Base-by-base conservation (phyloP, 2,888 invertebrate genomes). In the Eupithecia abbreviata region DNA sequence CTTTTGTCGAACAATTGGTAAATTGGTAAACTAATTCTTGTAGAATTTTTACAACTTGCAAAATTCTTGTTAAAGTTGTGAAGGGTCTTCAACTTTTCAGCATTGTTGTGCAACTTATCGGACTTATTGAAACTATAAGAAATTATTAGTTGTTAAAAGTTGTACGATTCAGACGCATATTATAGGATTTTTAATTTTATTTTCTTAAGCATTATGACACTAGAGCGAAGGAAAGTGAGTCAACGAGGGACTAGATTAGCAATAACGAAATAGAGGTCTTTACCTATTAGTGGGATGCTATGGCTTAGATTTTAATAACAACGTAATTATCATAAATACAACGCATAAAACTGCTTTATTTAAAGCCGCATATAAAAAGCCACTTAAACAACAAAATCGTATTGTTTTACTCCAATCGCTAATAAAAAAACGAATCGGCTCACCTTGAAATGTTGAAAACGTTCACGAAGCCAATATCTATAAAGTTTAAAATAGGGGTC, bases 1-100 rank as follows among this genome's bases (percentile, higher is more conserved):
- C 89, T 91, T 91, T 91, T 89, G 88, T 82, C 81, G 87, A 87
- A 85, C 87, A 85, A 88, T 86, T 79, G 82, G 73, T 75, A 78
- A 82, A 84, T 77, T 79, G 80, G 79, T 82, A 82, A 86, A 83
- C 82, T 81, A 81, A 84, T 86, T 83, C 84, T 82, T 83, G 79
- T 80, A 76, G 79, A 76, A 73, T 78, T 80, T 82, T 80, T 81
- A 77, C 72, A 43, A 78, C 78, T 74, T 76, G 51, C 66, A 75
- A 78, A 74, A 76, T 78, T 76, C 68, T 74, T 76, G 73, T 76
- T 71, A n/a, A 15, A 73, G 42, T 73, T 78, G 71, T 69, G 55
- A 73, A 45, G 45, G 71, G 65, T 71, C 42, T 70, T 69, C 51
- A 55, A 71, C 65, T 73, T 55, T 70, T 65, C 65, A 45, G 72